Percentiles rank a stretch among this genome's conserved stretches.
Conservation (phyloP, 2,113 vertebrate genomes). For the Chroicocephalus ridibundus region DNA sequence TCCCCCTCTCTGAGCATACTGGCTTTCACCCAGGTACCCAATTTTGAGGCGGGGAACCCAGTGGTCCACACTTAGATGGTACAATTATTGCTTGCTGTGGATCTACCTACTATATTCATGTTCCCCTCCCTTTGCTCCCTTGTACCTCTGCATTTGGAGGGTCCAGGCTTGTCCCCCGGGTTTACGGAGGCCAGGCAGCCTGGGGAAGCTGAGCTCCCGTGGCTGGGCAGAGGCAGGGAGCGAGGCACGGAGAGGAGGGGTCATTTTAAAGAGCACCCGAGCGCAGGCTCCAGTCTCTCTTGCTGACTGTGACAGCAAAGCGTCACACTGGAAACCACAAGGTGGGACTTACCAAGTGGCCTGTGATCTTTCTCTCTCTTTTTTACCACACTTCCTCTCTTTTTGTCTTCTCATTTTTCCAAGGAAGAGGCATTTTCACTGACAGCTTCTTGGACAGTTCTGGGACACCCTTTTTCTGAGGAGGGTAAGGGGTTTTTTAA, state of each 20-base stretch:
- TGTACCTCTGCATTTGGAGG: neutral
- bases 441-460: conserved; percentile 33
- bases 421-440: conserved; percentile 53
- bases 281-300: conserved; percentile 44
- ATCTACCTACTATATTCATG: neutral
- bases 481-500: conserved; percentile 72
- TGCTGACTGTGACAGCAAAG: conserved; percentile 44
- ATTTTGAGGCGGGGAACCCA: neutral
- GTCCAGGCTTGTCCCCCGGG: neutral
- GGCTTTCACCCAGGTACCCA: neutral
- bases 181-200: neutral
- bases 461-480: conserved; percentile 50
- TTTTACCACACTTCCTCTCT: neutral
- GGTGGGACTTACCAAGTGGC: conserved; percentile 54
- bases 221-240: conserved; percentile 31
- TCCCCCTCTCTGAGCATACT: neutral
- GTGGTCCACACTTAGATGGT: neutral
- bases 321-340: conserved; percentile 53
- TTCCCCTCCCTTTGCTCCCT: neutral
- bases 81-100: neutral
- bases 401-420: conserved; percentile 14
- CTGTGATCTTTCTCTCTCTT: conserved; percentile 34
- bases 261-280: conserved; percentile 56
- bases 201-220: conserved; percentile 38
- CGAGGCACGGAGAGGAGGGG: conserved; percentile 47